Evolutionary conservation across 2,113 vertebrate genomes (phyloP), one percentile per base, ranked within the genome.

Genomic region (Clarias batrachus): DNA sequence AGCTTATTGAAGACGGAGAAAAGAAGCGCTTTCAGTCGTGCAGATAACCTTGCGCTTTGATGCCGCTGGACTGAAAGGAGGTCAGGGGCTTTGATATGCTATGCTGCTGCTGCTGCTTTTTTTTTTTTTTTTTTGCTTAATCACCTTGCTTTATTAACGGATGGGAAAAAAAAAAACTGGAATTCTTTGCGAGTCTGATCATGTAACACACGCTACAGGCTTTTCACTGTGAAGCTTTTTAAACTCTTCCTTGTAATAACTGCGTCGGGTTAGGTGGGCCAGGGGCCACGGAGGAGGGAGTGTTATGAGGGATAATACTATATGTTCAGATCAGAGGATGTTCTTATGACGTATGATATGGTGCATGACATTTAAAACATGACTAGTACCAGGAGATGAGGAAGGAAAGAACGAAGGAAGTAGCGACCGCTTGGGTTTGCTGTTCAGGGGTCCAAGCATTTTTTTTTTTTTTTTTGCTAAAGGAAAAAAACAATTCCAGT

Each of bases 81-180:
- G 87, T 60, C 84, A 81, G 87, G 79, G 65, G 85, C 89, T 91
- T 88, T 90, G 84, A 90, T 86, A 84, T 82, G 63, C 66, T 59
- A 60, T 59, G 68, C 66, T n/a, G 33, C 63, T 3, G 41, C 87
- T 83, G 68, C 60, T n/a, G n/a, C 56, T 3, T 57, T 88, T 83
- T 81, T 80, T 11, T 19, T 41, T 63, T 6, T 21, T 73, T 41
- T 68, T 21, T 23, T 23, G 16, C 33, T 41, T 82, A 90, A 90
- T 88, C 23, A 66, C 37, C 19, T 14, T 63, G 52, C 30, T 86
- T 84, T 66, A 86, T 84, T 86, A 65, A 33, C 21, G 30, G 25
- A 73, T 52, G 81, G 48, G 54, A 59, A 57, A 77, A 12, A 33
- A 4, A 68, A 4, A 59, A 37, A 37, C 33, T 37, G 48, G 41